Base-by-base conservation (phyloP, 2,113 vertebrate genomes). In the Urocitellus parryii region DNA sequence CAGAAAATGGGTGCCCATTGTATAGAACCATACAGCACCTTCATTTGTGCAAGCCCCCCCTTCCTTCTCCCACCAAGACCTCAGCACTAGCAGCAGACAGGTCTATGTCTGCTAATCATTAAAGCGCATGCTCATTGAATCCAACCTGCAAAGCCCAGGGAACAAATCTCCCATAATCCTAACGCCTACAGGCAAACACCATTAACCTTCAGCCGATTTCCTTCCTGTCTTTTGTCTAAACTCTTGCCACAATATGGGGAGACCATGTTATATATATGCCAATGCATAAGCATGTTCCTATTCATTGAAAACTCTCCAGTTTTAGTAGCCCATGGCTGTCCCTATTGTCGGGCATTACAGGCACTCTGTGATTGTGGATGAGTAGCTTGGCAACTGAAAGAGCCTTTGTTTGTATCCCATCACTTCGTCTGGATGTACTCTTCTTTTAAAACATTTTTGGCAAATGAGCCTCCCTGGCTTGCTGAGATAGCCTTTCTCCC, bases 401-500 rank as follows among this genome's bases (percentile, higher is more conserved):
- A 42, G 39, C 10, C n/a, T 84, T 42, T 25, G 32, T 29, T 61
- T 37, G 13, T 18, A 53, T 51, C 58, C 34, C 51, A 24, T 61
- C 42, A 29, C 42, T 91, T 72, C 45, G 12, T 85, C n/a, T 77
- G 63, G 63, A 77, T 90, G 70, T 14, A 34, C 27, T 89, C 27
- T 88, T 78, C 68, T 93, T 81, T 95, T 24, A 90, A 93, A 93
- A 76, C 72, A 67, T 39, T 87, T 95, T 87, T 96, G 96, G 97
- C 92, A 63, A 92, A 92, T 67, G 56, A 88, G 63, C 20, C 39
- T 78, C 74, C 78, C 91, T 85, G 81, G 76, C 79, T 45, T 77
- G 65, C 51, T 0, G 1, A 65, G 77, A 96, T 14, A 5, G 56
- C 29, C 77, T 72, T 87, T 94, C 45, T 42, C 70, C 90, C 88